Evolutionary conservation across 2,113 vertebrate species (phyloP).

Genomic region (Dolichotis patagonum): DNA sequence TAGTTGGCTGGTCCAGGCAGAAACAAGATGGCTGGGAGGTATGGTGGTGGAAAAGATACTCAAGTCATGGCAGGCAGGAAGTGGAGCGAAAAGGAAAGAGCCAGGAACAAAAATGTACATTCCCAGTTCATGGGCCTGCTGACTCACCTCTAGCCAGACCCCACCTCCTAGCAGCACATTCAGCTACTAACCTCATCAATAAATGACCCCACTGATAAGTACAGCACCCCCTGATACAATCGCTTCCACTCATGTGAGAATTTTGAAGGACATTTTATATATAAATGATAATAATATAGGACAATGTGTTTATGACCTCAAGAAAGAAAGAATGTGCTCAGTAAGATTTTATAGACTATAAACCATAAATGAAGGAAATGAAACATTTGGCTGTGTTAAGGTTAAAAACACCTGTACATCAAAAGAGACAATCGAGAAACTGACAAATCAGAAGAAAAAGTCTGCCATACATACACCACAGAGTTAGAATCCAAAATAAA

Average conservation of each 20-base stretch:
- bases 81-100: not conserved
- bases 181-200: not conserved
- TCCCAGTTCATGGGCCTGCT: not conserved
- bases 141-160: not conserved
- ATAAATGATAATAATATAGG: not conserved
- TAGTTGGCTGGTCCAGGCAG: not conserved
- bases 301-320: constrained; percentile 10
- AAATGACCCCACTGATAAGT: not conserved
- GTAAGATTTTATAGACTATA: not conserved
- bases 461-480: not conserved
- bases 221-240: not conserved
- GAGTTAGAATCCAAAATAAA: not conserved
- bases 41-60: not conserved
- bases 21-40: not conserved
- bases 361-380: constrained; percentile 13
- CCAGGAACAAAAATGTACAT: not conserved
- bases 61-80: not conserved
- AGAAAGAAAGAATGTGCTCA: constrained; percentile 5
- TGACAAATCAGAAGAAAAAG: not conserved
- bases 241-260: not conserved
- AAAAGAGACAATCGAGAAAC: not conserved
- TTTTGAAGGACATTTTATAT: not conserved
- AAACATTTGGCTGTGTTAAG: not conserved
- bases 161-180: not conserved
- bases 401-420: not conserved